A percentile compares a stretch with the other conserved stretches of the same genome.
These are phyloP conservation scores for Caenorhabditis sp. DNA, from an alignment of 2,888 invertebrate genomes.

Conservation along the genomic window DNA sequence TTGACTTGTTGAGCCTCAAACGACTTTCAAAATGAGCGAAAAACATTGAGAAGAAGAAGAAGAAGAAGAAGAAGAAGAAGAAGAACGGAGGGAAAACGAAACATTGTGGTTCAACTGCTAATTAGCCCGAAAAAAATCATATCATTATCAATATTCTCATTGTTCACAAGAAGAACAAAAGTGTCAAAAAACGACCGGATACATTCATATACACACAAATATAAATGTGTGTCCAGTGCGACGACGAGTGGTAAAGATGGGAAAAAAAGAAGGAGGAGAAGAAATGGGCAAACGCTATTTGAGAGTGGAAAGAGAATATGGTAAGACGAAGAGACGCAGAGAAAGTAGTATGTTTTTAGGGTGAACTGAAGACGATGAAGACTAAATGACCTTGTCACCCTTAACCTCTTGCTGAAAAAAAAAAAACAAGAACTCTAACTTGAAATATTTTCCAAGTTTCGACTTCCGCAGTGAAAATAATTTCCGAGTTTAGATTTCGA, in stretches of 20 bases:
- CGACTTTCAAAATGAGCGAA: not conserved
- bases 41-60: not conserved
- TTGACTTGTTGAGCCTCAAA: not conserved
- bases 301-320: not conserved
- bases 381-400: constrained; percentile 1
- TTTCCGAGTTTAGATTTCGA: no score
- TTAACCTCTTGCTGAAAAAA: not conserved
- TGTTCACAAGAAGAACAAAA: not conserved
- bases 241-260: not conserved
- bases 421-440: not conserved
- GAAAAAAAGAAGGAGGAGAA: constrained; percentile 3
- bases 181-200: constrained; percentile 1
- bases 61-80: not conserved
- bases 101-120: not conserved
- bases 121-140: not conserved
- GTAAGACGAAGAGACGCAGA: constrained; percentile 1
- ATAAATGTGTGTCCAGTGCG: not conserved
- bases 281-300: not conserved
- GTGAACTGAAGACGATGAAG: not conserved
- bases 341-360: not conserved
- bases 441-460: no score
- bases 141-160: not conserved
- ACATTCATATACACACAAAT: constrained; percentile 1
- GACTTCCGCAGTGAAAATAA: no score
- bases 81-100: not conserved